Conservation (phyloP, 92 coral and sea anemone species). For the Phymanthus crucifer region DNA sequence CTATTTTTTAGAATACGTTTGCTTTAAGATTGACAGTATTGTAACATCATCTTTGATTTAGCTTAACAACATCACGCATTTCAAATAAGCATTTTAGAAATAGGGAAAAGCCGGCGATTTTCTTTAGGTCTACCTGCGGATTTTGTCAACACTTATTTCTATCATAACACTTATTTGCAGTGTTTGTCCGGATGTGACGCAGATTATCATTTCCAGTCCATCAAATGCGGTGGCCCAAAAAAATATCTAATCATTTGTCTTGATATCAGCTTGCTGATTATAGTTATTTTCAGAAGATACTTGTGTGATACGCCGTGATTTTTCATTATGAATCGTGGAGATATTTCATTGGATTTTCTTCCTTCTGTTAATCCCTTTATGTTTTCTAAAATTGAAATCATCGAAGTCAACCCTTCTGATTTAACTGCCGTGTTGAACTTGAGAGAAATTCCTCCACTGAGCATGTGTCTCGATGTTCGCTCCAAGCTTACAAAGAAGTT, state of each 20-base stretch:
- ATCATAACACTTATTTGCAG: no score
- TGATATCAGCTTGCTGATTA: neutral
- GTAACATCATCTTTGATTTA: no score
- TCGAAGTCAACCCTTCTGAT: neutral
- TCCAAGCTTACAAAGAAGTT: constrained; percentile 22
- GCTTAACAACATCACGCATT: no score
- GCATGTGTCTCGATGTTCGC: constrained; percentile 24
- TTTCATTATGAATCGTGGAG: constrained; percentile 38
- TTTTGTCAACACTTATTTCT: no score
- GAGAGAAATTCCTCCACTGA: constrained; percentile 26
- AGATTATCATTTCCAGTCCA: neutral
- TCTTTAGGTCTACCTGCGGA: no score
- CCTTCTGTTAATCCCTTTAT: constrained; percentile 20
- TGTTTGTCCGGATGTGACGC: no score
- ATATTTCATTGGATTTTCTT: constrained; percentile 29
- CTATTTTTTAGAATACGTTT: no score
- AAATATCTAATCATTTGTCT: neutral
- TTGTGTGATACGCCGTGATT: neutral
- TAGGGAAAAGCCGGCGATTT: no score
- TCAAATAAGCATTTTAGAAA: no score
- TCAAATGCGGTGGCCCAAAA: neutral
- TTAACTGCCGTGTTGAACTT: constrained; percentile 18
- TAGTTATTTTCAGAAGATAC: neutral
- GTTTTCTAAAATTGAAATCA: constrained; percentile 8
- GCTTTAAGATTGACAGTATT: no score